Evolutionary conservation across 2,113 vertebrate species (phyloP), one percentile per base, ranked within the genome.

Genomic region (Gymnogyps californianus): DNA sequence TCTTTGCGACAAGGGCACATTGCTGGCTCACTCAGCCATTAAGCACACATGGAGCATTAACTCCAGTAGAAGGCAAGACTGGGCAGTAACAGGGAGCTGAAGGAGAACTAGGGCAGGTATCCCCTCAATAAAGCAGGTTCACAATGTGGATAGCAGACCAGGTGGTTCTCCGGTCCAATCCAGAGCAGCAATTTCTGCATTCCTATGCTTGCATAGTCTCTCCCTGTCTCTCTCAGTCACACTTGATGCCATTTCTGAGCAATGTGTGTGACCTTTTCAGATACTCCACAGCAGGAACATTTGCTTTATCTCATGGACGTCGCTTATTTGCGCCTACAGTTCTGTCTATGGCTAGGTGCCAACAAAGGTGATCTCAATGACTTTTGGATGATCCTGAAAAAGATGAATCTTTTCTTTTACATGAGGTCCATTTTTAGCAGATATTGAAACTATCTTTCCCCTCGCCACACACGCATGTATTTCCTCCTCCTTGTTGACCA

Each of bases 381-480:
- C 55, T 86, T 93, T 8, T 59, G 7, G 34, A 61, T 1, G 0
- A 83, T 42, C 18, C 66, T 72, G 46, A 59, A 82, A 79, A 80
- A 86, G 13, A 83, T 16, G 0, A 42, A 46, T 59, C 3, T 85
- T 78, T 67, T 76, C 28, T 85, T 75, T 67, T 8, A 76, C 17
- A 38, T 24, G 8, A 80, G 29, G 38, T 24, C 59, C 18, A 42
- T n/a, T 93, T 93, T 82, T 51, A 89, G n/a, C 42, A 86, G 51
- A 38, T 66, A 78, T 13, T 69, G n/a, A 69, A 87, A 70, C 22
- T 31, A 16, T 9, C 32, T 75, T 87, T 4, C 9, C 16, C 28
- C 31, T 55, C 1, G 1, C 7, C 46, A 95, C 16, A 74, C 8
- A 51, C 0, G 1, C 5, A 31, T n/a, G 10, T 6, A 19, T 76